These are phyloP conservation scores for Setophaga kirtlandii DNA, from an alignment of 2,113 vertebrate genomes.

Conservation along the genomic window DNA sequence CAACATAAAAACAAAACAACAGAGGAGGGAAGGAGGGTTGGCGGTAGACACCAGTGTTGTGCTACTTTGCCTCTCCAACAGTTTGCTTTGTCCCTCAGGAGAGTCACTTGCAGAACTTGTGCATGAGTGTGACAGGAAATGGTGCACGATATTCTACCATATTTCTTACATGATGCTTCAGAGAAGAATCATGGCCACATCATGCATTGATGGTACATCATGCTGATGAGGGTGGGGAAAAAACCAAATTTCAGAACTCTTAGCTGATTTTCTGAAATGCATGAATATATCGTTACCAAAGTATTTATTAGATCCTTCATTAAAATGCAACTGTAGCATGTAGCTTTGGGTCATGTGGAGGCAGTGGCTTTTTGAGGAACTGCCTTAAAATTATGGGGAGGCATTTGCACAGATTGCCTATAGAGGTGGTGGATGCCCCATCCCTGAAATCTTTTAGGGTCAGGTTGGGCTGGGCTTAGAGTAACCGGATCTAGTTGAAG, in stretches of 20 bases:
- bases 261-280: background rate
- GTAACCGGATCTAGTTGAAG: background rate
- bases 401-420: background rate
- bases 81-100: background rate
- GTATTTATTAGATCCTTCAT: background rate
- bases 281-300: fast-evolving
- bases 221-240: background rate
- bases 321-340: background rate
- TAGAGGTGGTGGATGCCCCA: background rate
- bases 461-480: background rate
- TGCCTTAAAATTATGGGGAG: background rate
- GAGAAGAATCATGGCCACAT: background rate
- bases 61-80: background rate
- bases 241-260: fast-evolving
- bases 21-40: background rate
- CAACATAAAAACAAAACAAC: background rate
- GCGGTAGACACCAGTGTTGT: background rate
- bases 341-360: background rate
- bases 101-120: background rate
- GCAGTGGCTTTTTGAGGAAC: background rate
- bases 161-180: background rate
- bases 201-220: fast-evolving
- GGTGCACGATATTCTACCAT: background rate
- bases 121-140: background rate
- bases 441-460: background rate